These are phyloP conservation scores for Zaprionus lachaisei DNA, from an alignment of 1,140 invertebrate genomes.

Conservation along the genomic window DNA sequence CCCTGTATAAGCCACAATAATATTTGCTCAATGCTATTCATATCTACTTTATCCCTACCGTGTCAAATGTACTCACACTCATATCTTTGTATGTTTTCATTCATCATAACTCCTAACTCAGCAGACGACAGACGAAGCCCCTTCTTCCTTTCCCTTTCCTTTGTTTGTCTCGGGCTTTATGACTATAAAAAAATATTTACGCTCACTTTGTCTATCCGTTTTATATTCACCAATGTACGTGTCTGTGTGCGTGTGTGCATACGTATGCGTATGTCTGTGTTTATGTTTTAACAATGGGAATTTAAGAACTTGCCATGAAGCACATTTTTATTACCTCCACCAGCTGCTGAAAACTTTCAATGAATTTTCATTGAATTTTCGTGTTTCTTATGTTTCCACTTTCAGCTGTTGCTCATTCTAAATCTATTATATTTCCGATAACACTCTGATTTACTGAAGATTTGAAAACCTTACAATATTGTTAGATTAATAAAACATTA, in stretches of 20 bases:
- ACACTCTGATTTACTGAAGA: no score
- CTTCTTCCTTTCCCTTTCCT: background rate
- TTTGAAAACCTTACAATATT: no score
- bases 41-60: background rate
- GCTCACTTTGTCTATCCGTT: constrained; percentile 36
- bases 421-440: no score
- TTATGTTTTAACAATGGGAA: constrained; percentile 45
- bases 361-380: background rate
- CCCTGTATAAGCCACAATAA: background rate
- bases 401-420: background rate
- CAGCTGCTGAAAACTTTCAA: background rate
- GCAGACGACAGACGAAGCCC: background rate
- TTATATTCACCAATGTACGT: constrained; percentile 14
- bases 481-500: no score
- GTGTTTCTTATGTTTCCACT: background rate
- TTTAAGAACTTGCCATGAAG: constrained; percentile 20
- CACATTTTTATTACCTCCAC: constrained; percentile 5
- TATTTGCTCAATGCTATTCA: background rate
- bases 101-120: background rate
- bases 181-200: constrained; percentile 54
- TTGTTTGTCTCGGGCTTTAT: constrained; percentile 43
- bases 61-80: background rate
- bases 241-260: background rate
- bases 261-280: constrained; percentile 7
- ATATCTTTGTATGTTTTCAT: background rate